Base-by-base conservation (phyloP, 2,797 vertebrate species). In the Serranus cabrilla region DNA sequence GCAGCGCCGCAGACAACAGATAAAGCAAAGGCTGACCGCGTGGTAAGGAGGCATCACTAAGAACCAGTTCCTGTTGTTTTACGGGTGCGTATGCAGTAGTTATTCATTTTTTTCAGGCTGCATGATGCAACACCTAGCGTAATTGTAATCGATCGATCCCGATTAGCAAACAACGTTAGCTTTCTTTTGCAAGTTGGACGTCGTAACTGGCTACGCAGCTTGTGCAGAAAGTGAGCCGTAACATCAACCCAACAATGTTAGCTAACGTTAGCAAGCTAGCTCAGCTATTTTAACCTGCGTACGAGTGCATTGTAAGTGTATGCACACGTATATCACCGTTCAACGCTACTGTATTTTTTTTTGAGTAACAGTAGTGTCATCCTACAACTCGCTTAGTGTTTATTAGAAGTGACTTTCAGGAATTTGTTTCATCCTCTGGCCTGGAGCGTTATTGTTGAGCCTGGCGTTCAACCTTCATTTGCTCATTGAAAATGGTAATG, bases 21-120 rank as follows among this genome's bases (percentile, higher is more conserved):
- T 61, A 85, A 67, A 89, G 74, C 56, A 10, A 43, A 46, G 20
- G 18, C 18, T 4, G 58, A 82, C 85, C 89, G 76, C 88, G 92
- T 91, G 92, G 74, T 78, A 14, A 54, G 18, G 0, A 52, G 10
- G 2, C 21, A 46, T 43, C 8, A 0, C 4, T 3, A 2, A 62
- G 6, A 27, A 45, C 16, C 43, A 1, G 10, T 11, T 50, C 7
- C 20, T n/a, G 11, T 61, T 34, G 9, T 10, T 72, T 61, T 74
- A 18, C 50, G 21, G 74, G 86, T 84, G 20, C 11, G 81, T 76
- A 65, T 68, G 47, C 49, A 52, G 4, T 39, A 9, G 5, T 45
- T 2, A 1, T 2, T 37, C 1, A 2, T 16, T 50, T 43, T 50
- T 43, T 0, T n/a, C 52, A 47, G 7, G 2, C 20, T 13, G 25